A percentile compares a stretch with the other conserved stretches of the same genome.
Evolutionary conservation across 1,140 invertebrate genomes (phyloP).

Genomic region (Panulirus ornatus): DNA sequence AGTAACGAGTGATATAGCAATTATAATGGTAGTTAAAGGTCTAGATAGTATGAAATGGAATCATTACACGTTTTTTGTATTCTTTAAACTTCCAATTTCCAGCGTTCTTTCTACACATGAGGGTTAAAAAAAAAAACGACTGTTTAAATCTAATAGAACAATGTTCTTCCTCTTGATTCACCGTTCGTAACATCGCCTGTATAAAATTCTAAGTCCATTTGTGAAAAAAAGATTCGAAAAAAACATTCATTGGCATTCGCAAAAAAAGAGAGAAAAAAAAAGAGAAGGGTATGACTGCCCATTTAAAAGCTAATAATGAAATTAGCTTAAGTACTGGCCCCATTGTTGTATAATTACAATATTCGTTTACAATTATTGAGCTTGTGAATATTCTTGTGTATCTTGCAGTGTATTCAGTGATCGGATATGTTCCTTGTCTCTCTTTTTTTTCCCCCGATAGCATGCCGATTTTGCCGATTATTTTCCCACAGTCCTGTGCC

Average conservation of each 20-base stretch:
- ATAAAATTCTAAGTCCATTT: background rate
- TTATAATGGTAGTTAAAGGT: no score
- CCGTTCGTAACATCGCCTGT: no score
- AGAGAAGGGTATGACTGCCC: background rate
- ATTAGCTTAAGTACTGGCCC: conserved; percentile 12
- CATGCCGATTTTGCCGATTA: background rate
- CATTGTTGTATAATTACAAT: conserved; percentile 26
- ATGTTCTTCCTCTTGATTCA: no score
- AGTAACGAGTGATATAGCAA: no score
- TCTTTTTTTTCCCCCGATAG: background rate
- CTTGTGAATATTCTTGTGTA: background rate
- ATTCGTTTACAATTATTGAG: background rate
- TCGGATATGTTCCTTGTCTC: background rate
- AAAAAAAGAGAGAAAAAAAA: conserved; percentile 32
- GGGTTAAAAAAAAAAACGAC: background rate
- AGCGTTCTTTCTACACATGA: no score
- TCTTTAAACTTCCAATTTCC: no score
- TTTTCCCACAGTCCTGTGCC: no score
- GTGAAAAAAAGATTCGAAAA: background rate
- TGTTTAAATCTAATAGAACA: no score
- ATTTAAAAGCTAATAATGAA: conserved; percentile 42
- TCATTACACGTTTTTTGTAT: no score
- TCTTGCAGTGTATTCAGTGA: background rate
- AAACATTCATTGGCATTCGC: conserved; percentile 12
- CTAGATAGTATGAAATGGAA: no score